Evolutionary conservation across 2,888 invertebrate species (phyloP).

Genomic region (Rosalia funebris): DNA sequence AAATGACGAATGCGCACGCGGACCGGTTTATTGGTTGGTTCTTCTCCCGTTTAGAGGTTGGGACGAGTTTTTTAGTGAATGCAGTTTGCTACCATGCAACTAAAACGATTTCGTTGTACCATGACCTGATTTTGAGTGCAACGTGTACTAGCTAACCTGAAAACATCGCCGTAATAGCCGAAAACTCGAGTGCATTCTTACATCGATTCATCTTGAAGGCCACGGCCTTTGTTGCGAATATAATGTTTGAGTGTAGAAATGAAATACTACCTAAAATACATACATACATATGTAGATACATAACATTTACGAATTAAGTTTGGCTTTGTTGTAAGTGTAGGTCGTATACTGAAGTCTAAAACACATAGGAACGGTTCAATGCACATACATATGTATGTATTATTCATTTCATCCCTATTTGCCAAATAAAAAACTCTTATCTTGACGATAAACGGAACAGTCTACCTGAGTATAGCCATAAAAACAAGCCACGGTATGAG

Average conservation of each 20-base stretch:
- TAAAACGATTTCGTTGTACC: slow-evolving; percentile 64
- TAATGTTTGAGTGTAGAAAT: slow-evolving; percentile 28
- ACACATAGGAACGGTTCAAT: too few relatives aligned
- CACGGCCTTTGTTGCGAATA: slow-evolving; percentile 44
- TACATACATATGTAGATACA: too few relatives aligned
- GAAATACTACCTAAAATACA: too few relatives aligned
- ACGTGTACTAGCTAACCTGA: slow-evolving; percentile 57
- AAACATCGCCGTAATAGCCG: slow-evolving; percentile 53
- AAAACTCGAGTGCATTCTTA: slow-evolving; percentile 42
- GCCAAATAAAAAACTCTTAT: too few relatives aligned
- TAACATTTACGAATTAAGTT: too few relatives aligned
- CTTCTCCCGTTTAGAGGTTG: slow-evolving; percentile 61
- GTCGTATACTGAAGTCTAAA: too few relatives aligned
- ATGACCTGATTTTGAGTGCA: slow-evolving; percentile 64
- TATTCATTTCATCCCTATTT: too few relatives aligned
- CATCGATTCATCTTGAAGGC: slow-evolving; percentile 50
- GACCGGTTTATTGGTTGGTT: slow-evolving; percentile 61
- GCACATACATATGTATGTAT: too few relatives aligned
- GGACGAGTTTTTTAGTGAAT: slow-evolving; percentile 62
- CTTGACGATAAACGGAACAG: too few relatives aligned
- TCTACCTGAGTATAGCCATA: too few relatives aligned
- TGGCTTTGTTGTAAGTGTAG: too few relatives aligned
- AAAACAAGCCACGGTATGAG: too few relatives aligned
- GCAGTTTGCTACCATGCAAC: slow-evolving; percentile 61
- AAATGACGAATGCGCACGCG: slow-evolving; percentile 59